A percentile compares a stretch with the other conserved stretches of the same genome.
Conservation (phyloP, 2,113 vertebrate species). For the Herpetotheres cachinnans region DNA sequence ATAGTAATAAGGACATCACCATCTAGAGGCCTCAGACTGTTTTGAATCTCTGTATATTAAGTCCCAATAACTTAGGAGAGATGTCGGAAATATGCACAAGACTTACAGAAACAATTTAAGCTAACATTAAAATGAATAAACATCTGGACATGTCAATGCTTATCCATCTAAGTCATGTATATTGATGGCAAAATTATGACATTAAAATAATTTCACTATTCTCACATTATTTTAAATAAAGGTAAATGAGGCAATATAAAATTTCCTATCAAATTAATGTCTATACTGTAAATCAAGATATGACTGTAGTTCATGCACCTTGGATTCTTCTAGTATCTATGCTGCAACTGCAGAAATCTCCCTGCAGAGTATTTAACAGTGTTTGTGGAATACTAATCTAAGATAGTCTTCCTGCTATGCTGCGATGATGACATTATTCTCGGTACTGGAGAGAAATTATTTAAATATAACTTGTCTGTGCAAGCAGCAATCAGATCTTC, state of each 20-base stretch:
- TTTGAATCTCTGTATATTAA: not conserved
- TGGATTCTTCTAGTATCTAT: not conserved
- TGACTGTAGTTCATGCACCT: not conserved
- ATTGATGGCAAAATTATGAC: not conserved
- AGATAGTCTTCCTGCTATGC: not conserved
- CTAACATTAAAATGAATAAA: not conserved
- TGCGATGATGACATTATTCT: not conserved
- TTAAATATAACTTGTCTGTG: conserved; percentile 23
- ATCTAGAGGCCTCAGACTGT: not conserved
- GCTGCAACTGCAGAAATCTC: not conserved
- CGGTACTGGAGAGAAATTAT: conserved; percentile 4
- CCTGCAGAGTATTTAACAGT: not conserved
- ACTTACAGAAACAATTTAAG: not conserved
- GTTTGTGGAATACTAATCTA: not conserved
- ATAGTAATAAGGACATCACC: not conserved
- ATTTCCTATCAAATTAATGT: not conserved
- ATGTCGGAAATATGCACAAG: not conserved
- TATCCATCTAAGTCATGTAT: not conserved
- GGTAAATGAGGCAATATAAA: not conserved
- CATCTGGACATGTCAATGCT: not conserved
- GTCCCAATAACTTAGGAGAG: not conserved
- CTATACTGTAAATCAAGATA: not conserved
- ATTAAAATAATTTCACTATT: not conserved
- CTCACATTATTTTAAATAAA: not conserved
- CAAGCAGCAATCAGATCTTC: not conserved